These are phyloP conservation scores for Eumacrocentrus americanus DNA, from an alignment of 2,888 invertebrate species.

Conservation along the genomic window DNA sequence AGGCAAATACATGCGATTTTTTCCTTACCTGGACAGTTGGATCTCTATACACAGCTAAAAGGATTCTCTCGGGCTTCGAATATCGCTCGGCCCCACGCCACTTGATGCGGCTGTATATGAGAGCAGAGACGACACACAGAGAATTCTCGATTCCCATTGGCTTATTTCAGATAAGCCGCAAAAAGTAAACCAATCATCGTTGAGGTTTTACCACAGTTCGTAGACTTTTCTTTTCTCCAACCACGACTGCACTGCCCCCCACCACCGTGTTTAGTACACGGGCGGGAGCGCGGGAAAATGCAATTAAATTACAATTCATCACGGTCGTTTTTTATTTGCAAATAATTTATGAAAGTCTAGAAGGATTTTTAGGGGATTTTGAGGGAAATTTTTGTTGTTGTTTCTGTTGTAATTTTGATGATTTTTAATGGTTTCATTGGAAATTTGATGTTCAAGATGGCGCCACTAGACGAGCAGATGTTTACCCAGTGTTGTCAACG, in stretches of 20 bases:
- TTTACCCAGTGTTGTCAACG: constrained; percentile 27
- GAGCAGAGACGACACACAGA: constrained; percentile 61
- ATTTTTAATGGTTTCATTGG: no score
- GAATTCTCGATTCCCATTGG: constrained; percentile 64
- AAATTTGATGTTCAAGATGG: constrained; percentile 40
- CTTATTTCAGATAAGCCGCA: constrained; percentile 67
- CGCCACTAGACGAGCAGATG: constrained; percentile 33
- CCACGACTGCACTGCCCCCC: constrained; percentile 4
- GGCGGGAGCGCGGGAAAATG: constrained; percentile 10
- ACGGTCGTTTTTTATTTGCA: no score
- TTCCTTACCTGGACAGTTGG: constrained; percentile 68
- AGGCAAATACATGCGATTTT: constrained; percentile 39
- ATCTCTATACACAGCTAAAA: constrained; percentile 63
- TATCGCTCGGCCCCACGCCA: constrained; percentile 70
- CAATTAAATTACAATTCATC: not conserved
- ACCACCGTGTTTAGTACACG: not conserved
- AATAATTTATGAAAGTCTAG: no score
- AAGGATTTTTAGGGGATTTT: no score
- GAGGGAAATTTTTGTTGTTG: no score
- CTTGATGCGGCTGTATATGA: constrained; percentile 66
- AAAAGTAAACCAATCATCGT: constrained; percentile 65
- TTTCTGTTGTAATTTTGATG: no score
- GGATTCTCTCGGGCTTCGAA: constrained; percentile 66
- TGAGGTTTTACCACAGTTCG: constrained; percentile 59
- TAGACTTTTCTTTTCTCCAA: constrained; percentile 64